Conservation (phyloP, 2,113 vertebrate species). For the human region DNA sequence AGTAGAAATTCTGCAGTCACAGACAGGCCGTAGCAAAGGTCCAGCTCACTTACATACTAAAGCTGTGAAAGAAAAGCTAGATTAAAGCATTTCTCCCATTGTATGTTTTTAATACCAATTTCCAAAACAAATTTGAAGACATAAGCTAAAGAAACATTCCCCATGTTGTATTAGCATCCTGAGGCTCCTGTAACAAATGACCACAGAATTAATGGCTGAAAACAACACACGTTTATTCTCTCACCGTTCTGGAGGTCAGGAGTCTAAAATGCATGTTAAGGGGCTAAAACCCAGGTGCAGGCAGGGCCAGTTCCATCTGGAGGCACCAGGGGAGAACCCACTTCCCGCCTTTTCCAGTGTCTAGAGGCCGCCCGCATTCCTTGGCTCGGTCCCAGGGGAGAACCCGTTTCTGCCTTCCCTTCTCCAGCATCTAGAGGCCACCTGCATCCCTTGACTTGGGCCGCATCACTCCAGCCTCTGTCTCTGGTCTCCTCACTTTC, state of each 20-base stretch:
- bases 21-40: not conserved
- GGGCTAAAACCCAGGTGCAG: not conserved
- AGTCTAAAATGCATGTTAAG: not conserved
- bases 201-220: not conserved
- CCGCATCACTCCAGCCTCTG: no score
- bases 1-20: not conserved
- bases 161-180: not conserved
- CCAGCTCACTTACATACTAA: not conserved
- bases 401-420: no score
- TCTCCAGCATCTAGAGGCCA: fast-evolving
- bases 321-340: not conserved
- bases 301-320: not conserved
- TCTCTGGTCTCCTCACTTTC: not conserved
- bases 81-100: not conserved
- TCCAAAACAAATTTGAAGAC: not conserved
- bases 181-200: not conserved
- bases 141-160: not conserved
- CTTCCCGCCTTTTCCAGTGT: not conserved
- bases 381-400: no score
- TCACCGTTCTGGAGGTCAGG: not conserved
- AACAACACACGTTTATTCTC: not conserved
- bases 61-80: not conserved
- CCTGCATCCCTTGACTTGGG: not conserved
- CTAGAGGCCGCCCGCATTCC: fast-evolving
- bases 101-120: not conserved